Conservation (phyloP, 2,888 invertebrate species). For the Bellardia pandia region DNA sequence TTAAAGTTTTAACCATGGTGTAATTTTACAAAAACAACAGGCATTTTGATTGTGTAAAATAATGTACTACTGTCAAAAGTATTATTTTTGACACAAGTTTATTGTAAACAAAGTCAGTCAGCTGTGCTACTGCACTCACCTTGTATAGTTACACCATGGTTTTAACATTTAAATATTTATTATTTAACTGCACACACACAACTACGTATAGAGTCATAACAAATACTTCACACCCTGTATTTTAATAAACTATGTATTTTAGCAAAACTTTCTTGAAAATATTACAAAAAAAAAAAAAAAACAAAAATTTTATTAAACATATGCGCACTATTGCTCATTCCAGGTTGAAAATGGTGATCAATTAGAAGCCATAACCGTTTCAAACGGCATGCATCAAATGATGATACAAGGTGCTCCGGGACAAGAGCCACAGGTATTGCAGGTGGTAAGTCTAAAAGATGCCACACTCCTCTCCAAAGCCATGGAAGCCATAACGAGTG, state of each 20-base stretch:
- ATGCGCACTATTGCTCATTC: slow-evolving; percentile 34
- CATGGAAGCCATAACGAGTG: slow-evolving; percentile 87
- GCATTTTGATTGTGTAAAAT: no score
- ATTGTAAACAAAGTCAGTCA: no score
- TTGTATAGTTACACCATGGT: no score
- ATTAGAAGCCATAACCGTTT: slow-evolving; percentile 90
- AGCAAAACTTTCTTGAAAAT: no score
- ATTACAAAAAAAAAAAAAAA: not conserved
- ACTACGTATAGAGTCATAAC: no score
- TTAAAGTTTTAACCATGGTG: no score
- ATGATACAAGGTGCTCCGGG: slow-evolving; percentile 90
- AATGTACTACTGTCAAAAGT: no score
- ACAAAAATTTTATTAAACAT: slow-evolving; percentile 6
- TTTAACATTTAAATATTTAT: no score
- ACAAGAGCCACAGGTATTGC: slow-evolving; percentile 90
- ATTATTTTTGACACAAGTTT: no score
- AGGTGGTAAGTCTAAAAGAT: slow-evolving; percentile 94
- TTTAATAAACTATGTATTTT: not conserved
- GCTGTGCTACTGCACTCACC: no score
- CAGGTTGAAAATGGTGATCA: slow-evolving; percentile 91
- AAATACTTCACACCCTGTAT: slow-evolving; percentile 13
- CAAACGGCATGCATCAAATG: slow-evolving; percentile 92
- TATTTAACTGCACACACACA: no score
- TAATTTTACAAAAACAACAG: no score
- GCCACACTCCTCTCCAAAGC: slow-evolving; percentile 92